phyloP scores from a whole-genome alignment of 2,113 vertebrate species.

The Capra hircus region DNA sequence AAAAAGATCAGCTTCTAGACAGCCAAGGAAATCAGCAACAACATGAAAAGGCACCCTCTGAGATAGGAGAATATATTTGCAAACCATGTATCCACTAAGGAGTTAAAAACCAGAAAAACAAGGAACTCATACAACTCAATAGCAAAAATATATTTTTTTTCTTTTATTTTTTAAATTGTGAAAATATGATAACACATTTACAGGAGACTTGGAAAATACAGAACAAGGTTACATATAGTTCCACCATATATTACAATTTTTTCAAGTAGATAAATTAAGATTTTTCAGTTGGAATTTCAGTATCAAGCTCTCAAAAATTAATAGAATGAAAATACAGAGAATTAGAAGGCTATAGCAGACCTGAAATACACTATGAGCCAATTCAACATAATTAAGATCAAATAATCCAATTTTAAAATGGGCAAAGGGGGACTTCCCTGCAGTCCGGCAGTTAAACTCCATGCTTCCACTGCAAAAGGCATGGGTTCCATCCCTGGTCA shows the following conservation, averaged over 20 bases:
- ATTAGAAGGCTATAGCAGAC: background rate
- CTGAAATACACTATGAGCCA: background rate
- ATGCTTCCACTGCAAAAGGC: background rate
- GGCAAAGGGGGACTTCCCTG: background rate
- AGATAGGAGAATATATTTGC: background rate
- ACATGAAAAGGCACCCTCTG: background rate
- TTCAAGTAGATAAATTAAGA: background rate
- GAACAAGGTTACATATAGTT: background rate
- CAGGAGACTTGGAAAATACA: background rate
- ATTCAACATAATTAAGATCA: background rate
- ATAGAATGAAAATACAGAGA: background rate
- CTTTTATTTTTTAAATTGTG: background rate
- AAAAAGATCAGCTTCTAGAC: background rate
- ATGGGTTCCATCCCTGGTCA: background rate
- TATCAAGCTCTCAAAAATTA: background rate
- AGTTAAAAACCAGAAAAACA: background rate
- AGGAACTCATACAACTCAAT: background rate
- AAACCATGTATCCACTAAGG: background rate
- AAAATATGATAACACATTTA: background rate
- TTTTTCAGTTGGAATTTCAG: background rate
- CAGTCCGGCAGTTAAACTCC: background rate
- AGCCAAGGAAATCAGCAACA: background rate
- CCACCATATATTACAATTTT: background rate
- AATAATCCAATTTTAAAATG: background rate
- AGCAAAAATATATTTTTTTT: background rate